phyloP scores from a whole-genome alignment of 1,140 invertebrate species.

The Meloidogyne exigua region DNA sequence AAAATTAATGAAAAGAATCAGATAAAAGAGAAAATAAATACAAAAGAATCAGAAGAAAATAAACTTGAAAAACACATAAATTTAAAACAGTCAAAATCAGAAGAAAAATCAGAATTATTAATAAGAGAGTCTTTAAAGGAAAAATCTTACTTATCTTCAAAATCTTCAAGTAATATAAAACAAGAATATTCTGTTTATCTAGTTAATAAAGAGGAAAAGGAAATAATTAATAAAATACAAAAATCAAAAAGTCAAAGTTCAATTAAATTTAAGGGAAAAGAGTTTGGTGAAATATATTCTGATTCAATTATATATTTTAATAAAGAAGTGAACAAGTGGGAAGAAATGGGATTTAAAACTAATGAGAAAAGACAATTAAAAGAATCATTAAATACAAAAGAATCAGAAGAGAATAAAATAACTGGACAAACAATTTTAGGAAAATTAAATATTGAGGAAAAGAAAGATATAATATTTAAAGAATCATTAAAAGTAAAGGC shows the following conservation, averaged over 20 bases:
- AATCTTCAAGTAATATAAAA: neutral
- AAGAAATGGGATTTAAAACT: constrained; percentile 4
- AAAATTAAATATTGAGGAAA: neutral
- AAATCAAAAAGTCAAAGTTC: neutral
- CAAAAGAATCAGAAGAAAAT: constrained; percentile 6
- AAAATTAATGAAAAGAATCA: neutral
- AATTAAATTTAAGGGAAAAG: neutral
- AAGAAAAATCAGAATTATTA: neutral
- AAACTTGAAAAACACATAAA: neutral
- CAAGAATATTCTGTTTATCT: neutral
- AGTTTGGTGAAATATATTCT: neutral
- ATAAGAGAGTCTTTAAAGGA: neutral
- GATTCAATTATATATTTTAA: neutral
- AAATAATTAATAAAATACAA: neutral
- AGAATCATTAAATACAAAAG: neutral
- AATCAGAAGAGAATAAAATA: neutral
- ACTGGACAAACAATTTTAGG: neutral
- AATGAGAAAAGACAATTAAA: neutral
- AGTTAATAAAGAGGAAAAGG: neutral
- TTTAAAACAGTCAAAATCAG: neutral
- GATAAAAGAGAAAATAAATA: neutral
- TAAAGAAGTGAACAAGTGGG: neutral
- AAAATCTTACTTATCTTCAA: neutral
- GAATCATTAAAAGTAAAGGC: neutral
- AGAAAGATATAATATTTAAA: neutral